Evolutionary conservation across 2,113 vertebrate species (phyloP), one percentile per base, ranked within the genome.

Genomic region (Gadus macrocephalus): DNA sequence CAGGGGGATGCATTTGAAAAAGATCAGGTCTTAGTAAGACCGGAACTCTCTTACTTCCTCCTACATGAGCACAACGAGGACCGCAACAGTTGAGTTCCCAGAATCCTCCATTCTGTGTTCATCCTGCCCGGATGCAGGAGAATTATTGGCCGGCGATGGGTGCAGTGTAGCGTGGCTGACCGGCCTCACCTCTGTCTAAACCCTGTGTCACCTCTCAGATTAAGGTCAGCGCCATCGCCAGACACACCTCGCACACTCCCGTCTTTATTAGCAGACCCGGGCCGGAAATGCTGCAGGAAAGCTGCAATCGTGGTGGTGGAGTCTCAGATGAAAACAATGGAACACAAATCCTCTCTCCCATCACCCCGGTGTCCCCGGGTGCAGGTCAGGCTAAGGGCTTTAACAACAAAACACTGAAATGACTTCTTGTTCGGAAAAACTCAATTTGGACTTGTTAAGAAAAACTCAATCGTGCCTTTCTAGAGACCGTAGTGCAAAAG

Each of bases 141-240:
- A 62, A 70, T 77, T 86, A 83, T 78, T 66, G 83, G 79, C 55
- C 69, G 82, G 86, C 77, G 75, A 81, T 38, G 55, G 31, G 85
- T 69, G 64, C 49, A 55, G 66, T 62, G 68, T 15, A 69, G 71
- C 80, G 82, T 87, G 81, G 81, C 85, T 91, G 89, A 91, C 89
- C 88, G 86, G 81, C 83, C 78, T 88, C 82, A 89, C 88, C 89
- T 84, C 72, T 73, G 72, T 79, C 76, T 86, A 76, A 78, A 78
- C 76, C 74, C 67, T 79, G 9, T 80, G 70, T 79, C 78, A 73
- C 79, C 84, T 77, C 85, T 86, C 75, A 90, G 87, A 91, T 88
- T 88, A 89, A 85, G 90, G 90, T 92, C 91, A 91, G 72, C 6
- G 77, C 88, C 77, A 77, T 69, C 77, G 75, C 66, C 71, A 65